Percentiles rank a stretch among this genome's conserved stretches.
Conservation (phyloP, 2,797 vertebrate genomes). For the Rhinichthys osculus region DNA sequence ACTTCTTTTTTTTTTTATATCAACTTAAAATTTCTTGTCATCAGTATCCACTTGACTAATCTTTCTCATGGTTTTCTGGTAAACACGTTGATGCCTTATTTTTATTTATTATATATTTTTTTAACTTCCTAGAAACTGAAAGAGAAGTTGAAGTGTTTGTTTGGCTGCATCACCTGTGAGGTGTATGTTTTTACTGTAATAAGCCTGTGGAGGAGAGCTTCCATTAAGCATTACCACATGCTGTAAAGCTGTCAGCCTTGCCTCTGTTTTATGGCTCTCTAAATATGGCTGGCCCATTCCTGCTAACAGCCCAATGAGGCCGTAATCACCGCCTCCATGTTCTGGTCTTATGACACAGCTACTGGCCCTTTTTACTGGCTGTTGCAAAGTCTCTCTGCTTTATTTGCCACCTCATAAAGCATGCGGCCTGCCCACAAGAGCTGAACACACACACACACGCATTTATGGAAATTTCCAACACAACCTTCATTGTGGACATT, state of each 20-base stretch:
- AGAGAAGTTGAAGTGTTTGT: neutral
- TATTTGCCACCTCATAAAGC: conserved; percentile 64
- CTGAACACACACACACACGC: neutral
- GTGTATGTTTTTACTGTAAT: conserved; percentile 53
- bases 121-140: neutral
- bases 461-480: conserved; percentile 9
- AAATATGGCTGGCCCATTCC: conserved; percentile 62
- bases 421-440: conserved; percentile 41
- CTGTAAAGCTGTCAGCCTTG: conserved; percentile 63
- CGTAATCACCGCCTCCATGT: conserved; percentile 63
- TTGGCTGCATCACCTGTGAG: conserved; percentile 27
- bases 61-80: neutral
- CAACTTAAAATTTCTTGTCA: neutral
- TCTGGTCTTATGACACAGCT: conserved; percentile 56
- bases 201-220: conserved; percentile 52
- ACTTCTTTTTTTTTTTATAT: neutral
- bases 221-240: conserved; percentile 58
- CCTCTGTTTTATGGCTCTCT: conserved; percentile 61
- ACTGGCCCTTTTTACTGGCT: conserved; percentile 57
- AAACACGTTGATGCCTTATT: neutral
- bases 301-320: conserved; percentile 63
- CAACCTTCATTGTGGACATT: conserved; percentile 20
- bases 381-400: conserved; percentile 42
- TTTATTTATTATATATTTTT: neutral
- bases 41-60: neutral